Conservation (phyloP, 64 coral and sea anemone genomes). For the Montipora foliosa region DNA sequence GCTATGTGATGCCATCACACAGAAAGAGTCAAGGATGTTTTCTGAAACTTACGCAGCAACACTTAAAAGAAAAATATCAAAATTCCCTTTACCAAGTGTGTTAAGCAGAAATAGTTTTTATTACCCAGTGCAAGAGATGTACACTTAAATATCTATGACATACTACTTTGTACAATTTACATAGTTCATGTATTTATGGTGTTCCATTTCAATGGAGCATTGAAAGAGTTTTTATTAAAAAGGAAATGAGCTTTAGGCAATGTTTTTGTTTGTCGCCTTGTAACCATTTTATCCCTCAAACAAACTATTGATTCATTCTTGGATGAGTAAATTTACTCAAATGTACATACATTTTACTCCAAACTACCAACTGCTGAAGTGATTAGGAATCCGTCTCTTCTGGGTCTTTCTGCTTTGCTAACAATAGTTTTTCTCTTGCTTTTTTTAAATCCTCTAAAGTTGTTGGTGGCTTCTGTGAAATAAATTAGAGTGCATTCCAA, state of each 20-base stretch:
- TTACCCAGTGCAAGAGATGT: not conserved
- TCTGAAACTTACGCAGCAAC: not conserved
- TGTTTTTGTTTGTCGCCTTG: not conserved
- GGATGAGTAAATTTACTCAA: not conserved
- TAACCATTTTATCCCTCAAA: not conserved
- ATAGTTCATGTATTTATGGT: not conserved
- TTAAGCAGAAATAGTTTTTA: not conserved
- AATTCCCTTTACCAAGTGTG: no score
- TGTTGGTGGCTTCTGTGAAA: slow-evolving; percentile 62
- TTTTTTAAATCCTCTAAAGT: slow-evolving; percentile 60
- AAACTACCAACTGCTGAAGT: not conserved
- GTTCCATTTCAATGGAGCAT: not conserved
- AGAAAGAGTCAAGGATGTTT: no score
- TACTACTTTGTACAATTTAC: not conserved
- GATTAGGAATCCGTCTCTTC: not conserved
- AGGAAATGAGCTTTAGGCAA: not conserved
- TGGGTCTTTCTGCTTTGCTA: slow-evolving; percentile 20
- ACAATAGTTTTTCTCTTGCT: slow-evolving; percentile 57
- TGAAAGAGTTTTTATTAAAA: slow-evolving; percentile 9
- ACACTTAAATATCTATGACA: not conserved
- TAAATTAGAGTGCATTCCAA: not conserved
- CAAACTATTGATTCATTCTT: not conserved
- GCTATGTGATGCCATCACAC: no score
- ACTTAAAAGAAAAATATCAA: not conserved
- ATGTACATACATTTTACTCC: not conserved